A percentile compares a stretch with the other conserved stretches of the same genome.
Evolutionary conservation across 2,888 invertebrate species (phyloP).

Genomic region (Spisula solida): DNA sequence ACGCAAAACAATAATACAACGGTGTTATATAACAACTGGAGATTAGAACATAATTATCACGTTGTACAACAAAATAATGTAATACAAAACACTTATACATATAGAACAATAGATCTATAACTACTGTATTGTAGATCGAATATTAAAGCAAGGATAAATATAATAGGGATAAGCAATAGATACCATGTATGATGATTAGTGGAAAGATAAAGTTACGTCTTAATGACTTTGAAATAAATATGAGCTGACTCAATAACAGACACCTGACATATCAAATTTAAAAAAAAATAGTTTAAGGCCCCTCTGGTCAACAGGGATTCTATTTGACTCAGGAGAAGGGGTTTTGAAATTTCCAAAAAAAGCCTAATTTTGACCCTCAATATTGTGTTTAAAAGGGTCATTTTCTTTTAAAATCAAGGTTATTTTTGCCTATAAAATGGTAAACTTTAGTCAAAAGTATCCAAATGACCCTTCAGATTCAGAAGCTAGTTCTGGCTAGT

Average conservation of each 20-base stretch:
- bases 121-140: not conserved
- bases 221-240: slow-evolving; percentile 9
- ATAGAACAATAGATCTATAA: not conserved
- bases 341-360: too few relatives aligned
- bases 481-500: too few relatives aligned
- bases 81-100: not conserved
- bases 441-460: too few relatives aligned
- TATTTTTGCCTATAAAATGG: too few relatives aligned
- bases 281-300: too few relatives aligned
- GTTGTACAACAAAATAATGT: not conserved
- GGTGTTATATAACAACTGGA: not conserved
- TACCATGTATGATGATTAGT: not conserved
- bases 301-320: too few relatives aligned
- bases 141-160: not conserved
- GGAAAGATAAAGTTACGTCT: slow-evolving; percentile 10
- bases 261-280: not conserved
- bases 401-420: too few relatives aligned
- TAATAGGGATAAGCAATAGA: not conserved
- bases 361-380: too few relatives aligned
- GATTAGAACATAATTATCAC: not conserved
- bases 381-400: too few relatives aligned
- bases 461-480: too few relatives aligned
- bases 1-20: not conserved
- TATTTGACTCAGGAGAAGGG: too few relatives aligned
- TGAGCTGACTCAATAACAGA: not conserved